Evolutionary conservation across 2,113 vertebrate species (phyloP).

Genomic region (Catharus minimus): DNA sequence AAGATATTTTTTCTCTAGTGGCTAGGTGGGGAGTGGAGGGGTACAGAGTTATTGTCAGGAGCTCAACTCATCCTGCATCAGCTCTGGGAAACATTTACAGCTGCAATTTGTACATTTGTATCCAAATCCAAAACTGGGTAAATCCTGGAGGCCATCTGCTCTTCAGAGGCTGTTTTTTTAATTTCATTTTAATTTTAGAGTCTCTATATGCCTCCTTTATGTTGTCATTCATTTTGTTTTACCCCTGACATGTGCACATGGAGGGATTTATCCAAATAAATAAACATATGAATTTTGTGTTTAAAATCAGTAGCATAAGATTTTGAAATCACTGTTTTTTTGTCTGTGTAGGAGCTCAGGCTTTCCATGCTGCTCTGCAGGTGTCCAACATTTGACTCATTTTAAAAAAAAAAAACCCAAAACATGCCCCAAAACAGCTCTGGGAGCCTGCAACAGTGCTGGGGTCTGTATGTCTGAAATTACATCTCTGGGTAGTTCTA

Average conservation of each 20-base stretch:
- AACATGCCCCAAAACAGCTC: neutral
- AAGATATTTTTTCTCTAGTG: neutral
- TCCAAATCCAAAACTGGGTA: neutral
- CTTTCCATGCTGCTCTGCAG: neutral
- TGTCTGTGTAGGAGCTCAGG: neutral
- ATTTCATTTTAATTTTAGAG: neutral
- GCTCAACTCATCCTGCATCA: neutral
- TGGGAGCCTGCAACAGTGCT: neutral
- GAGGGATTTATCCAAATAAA: neutral
- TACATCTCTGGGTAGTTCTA: neutral
- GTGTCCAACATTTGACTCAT: neutral
- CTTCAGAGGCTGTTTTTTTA: neutral
- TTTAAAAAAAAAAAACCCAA: neutral
- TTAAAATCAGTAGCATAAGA: neutral
- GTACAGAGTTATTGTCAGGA: neutral
- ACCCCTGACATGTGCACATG: rapidly evolving
- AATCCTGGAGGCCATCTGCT: neutral
- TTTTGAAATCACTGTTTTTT: neutral
- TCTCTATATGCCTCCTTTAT: neutral
- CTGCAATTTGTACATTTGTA: neutral
- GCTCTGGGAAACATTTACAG: neutral
- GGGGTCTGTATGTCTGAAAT: neutral
- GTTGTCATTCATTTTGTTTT: neutral
- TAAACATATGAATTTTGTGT: neutral
- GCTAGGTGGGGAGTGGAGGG: neutral